These are phyloP conservation scores for Octopus bimaculoides DNA, from an alignment of 1,140 invertebrate species.

Conservation along the genomic window DNA sequence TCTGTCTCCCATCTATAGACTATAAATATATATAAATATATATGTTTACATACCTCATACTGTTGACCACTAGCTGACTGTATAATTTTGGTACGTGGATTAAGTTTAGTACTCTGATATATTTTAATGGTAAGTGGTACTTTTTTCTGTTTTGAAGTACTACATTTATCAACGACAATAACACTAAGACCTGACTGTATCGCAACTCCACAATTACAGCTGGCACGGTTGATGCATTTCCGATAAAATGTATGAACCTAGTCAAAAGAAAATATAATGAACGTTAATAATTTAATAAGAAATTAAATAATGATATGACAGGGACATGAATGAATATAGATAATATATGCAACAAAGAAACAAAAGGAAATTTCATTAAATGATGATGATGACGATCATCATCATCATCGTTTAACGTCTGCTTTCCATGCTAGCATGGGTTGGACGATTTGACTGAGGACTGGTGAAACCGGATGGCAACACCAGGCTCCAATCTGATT, in stretches of 20 bases:
- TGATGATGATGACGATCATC: too few species aligned
- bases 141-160: conserved; percentile 18
- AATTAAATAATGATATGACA: too few species aligned
- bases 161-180: conserved; percentile 43
- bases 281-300: too few species aligned
- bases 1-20: too few species aligned
- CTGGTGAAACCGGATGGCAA: too few species aligned
- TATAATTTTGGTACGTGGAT: conserved; percentile 27
- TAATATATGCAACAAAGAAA: too few species aligned
- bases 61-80: conserved; percentile 20
- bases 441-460: too few species aligned
- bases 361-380: too few species aligned
- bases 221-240: conserved; percentile 27
- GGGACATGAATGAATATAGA: too few species aligned
- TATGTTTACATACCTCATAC: conserved; percentile 23
- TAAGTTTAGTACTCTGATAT: conserved; percentile 36
- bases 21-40: neutral
- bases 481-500: too few species aligned
- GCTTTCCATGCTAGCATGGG: too few species aligned
- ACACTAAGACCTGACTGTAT: conserved; percentile 42
- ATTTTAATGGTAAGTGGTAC: conserved; percentile 27
- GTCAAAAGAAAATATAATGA: neutral
- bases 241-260: conserved; percentile 31
- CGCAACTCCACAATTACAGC: conserved; percentile 47
- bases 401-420: too few species aligned